phyloP scores from a whole-genome alignment of 2,888 invertebrate genomes.

The Drepanosiphum platanoidis region DNA sequence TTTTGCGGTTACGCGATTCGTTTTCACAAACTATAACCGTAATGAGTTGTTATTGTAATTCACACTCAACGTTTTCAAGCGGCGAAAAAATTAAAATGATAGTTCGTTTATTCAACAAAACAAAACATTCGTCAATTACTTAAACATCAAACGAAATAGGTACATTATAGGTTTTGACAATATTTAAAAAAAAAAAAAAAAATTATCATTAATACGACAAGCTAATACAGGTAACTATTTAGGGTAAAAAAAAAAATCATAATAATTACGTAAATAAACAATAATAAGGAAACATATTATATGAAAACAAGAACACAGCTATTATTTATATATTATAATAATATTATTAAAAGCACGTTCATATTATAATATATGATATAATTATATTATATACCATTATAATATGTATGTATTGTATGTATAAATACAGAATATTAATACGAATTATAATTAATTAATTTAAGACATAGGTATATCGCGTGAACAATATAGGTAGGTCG shows the following conservation, averaged over 20 bases:
- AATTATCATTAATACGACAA: conserved; percentile 9
- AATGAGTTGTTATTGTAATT: too few species aligned
- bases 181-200: conserved; percentile 13
- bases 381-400: neutral
- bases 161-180: conserved; percentile 19
- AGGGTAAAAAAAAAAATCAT: conserved; percentile 44
- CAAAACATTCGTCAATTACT: conserved; percentile 20
- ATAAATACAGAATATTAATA: conserved; percentile 29
- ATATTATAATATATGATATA: conserved; percentile 8
- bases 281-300: conserved; percentile 39
- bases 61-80: too few species aligned
- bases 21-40: too few species aligned
- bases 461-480: neutral
- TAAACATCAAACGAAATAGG: conserved; percentile 46
- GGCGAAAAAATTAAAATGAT: conserved; percentile 17
- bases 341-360: conserved; percentile 37
- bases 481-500: neutral
- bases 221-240: conserved; percentile 56
- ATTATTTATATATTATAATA: conserved; percentile 24
- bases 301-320: conserved; percentile 37
- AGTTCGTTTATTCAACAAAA: conserved; percentile 55
- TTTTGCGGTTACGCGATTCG: too few species aligned
- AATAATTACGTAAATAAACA: conserved; percentile 29
- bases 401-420: too few species aligned
- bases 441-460: conserved; percentile 23